Percentiles rank a stretch among this genome's conserved stretches.
Conservation (phyloP, 2,113 vertebrate species). For the Sylvia atricapilla region DNA sequence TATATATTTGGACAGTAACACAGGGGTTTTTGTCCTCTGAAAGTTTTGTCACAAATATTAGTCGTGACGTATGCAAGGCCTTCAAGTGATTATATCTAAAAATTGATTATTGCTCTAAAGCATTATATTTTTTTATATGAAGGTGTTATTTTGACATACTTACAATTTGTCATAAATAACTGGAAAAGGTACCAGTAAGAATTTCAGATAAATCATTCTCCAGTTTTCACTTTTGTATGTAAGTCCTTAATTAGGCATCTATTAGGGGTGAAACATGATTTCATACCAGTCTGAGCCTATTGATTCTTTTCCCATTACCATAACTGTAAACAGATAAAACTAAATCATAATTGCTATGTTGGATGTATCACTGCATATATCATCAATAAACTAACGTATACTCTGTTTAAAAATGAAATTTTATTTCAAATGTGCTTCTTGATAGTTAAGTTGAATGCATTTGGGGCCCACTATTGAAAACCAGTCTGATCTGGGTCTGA, state of each 20-base stretch:
- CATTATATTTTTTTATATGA: background rate
- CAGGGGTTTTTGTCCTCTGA: background rate
- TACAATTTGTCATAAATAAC: background rate
- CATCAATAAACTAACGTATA: background rate
- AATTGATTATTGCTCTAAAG: background rate
- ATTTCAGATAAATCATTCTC: background rate
- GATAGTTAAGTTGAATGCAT: background rate
- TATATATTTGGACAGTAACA: background rate
- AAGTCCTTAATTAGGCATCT: background rate
- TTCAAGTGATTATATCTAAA: background rate
- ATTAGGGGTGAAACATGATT: background rate
- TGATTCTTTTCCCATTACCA: background rate
- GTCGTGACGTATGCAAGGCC: background rate
- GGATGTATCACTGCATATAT: background rate
- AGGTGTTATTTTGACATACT: background rate
- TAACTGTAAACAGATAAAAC: background rate
- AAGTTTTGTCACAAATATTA: background rate
- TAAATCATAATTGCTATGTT: background rate
- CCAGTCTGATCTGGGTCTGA: background rate
- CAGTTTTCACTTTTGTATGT: background rate
- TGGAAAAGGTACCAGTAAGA: background rate
- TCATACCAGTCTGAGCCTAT: background rate
- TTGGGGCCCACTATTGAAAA: accelerated
- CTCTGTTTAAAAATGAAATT: background rate
- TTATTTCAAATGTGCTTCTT: background rate